These are phyloP conservation scores for Goniozus legneri DNA, from an alignment of 1,140 invertebrate genomes.

Conservation along the genomic window DNA sequence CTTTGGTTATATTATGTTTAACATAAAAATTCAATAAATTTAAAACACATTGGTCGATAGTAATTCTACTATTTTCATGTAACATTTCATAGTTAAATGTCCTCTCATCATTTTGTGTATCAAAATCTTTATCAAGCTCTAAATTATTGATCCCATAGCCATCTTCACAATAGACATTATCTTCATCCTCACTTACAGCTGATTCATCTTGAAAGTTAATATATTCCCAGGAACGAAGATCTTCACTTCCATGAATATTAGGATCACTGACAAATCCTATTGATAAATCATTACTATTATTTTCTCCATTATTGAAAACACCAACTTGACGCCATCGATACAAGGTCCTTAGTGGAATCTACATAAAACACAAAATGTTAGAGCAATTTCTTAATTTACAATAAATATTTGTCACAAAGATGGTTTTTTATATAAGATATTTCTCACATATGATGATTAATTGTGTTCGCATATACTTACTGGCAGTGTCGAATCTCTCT, in stretches of 20 bases:
- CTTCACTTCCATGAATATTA: background rate
- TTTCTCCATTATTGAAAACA: background rate
- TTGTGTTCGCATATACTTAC: too few species aligned
- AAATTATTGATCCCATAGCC: background rate
- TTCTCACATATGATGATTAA: too few species aligned
- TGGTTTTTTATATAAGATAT: too few species aligned
- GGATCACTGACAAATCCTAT: background rate
- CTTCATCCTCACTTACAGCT: background rate
- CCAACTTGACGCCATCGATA: background rate
- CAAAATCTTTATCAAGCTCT: background rate
- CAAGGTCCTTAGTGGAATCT: background rate
- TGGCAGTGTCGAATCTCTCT: too few species aligned
- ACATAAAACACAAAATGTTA: background rate
- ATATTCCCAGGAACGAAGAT: background rate
- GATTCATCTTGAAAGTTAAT: background rate
- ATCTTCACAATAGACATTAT: background rate
- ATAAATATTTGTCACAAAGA: too few species aligned
- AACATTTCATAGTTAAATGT: background rate
- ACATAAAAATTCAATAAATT: constrained; percentile 12
- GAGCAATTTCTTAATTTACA: background rate
- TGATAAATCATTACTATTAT: background rate
- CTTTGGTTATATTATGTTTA: constrained; percentile 15
- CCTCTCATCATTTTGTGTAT: too few species aligned
- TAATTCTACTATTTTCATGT: background rate
- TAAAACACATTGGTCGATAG: constrained; percentile 8